Base-by-base conservation (phyloP, 2,797 vertebrate species). In the Halcyon leucocephala region DNA sequence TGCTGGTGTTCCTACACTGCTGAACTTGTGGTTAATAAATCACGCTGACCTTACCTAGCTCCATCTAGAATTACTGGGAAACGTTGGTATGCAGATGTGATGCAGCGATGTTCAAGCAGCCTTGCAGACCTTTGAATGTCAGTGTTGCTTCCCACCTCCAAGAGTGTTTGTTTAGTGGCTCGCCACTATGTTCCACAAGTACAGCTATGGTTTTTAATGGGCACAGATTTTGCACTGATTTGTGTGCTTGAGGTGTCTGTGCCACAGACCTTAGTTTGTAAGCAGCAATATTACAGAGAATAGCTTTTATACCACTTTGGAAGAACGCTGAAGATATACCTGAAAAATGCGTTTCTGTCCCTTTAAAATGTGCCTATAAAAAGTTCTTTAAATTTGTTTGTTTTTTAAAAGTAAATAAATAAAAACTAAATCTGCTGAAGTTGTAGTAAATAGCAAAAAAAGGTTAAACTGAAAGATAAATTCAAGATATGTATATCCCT, bases 121-220 rank as follows among this genome's bases (percentile, higher is more conserved):
- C 41, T 41, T 15, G 78, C 12, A 44, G 48, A 61, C 46, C 12
- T 84, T 79, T 61, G 71, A 15, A 65, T 84, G 41, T 51, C 52
- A 52, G 16, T 39, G 26, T 69, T 82, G 54, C 66, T 79, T 94
- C 21, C 41, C 37, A 6, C 37, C 69, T 92, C 35, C 29, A 61
- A 12, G 57, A 72, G 31, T 4, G 4, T 64, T 81, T 4, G 4
- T 64, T 83, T 41, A 48, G 37, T 72, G 46, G 25, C 20, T 82
- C 80, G 58, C 21, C 12, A 5, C 33, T 60, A 5, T 0, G 0
- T 46, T 84, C 82, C 1, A 0, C 70, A 65, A 44, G 33, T 37
- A 35, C 19, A 65, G 17, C 46, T 41, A 2, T 62, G 28, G 28
- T 70, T 89, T 62, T 67, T 46, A 46, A 67, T 78, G 7, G 6